A percentile compares a stretch with the other conserved stretches of the same genome.
These are phyloP conservation scores for Melolontha melolontha DNA, from an alignment of 2,888 invertebrate genomes.

Conservation along the genomic window DNA sequence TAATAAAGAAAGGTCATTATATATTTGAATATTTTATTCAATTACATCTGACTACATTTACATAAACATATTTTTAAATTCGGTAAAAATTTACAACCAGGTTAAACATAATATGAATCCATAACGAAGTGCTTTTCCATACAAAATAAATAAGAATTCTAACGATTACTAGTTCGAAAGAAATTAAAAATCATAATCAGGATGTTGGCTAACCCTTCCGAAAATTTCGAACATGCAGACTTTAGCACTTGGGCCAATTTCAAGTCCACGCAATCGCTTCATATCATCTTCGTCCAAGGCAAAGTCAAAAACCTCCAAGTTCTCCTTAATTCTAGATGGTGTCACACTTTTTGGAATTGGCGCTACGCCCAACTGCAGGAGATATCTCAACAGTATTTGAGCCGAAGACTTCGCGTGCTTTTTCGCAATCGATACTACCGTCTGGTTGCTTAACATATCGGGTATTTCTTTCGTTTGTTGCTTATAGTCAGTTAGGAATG, in stretches of 20 bases:
- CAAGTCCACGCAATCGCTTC: conserved; percentile 70
- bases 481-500: conserved; percentile 67
- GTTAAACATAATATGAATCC: no score
- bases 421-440: conserved; percentile 63
- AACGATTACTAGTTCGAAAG: no score
- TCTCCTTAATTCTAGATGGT: conserved; percentile 77
- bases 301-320: conserved; percentile 82
- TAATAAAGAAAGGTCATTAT: no score
- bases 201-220: conserved; percentile 69
- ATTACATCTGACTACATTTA: no score
- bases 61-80: no score
- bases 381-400: conserved; percentile 79
- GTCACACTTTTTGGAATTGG: conserved; percentile 90
- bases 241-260: conserved; percentile 74
- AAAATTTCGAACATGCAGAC: conserved; percentile 74
- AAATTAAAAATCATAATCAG: conserved; percentile 76
- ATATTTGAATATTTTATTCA: no score
- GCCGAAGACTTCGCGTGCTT: conserved; percentile 78
- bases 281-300: conserved; percentile 74
- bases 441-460: conserved; percentile 74
- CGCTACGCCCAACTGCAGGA: conserved; percentile 77
- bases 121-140: no score
- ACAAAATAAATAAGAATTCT: no score
- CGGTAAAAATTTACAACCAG: no score
- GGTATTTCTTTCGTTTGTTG: conserved; percentile 61